Percentiles rank a stretch among this genome's conserved stretches.
Conservation (phyloP, 2,113 vertebrate species). For the Hippocampus zosterae region DNA sequence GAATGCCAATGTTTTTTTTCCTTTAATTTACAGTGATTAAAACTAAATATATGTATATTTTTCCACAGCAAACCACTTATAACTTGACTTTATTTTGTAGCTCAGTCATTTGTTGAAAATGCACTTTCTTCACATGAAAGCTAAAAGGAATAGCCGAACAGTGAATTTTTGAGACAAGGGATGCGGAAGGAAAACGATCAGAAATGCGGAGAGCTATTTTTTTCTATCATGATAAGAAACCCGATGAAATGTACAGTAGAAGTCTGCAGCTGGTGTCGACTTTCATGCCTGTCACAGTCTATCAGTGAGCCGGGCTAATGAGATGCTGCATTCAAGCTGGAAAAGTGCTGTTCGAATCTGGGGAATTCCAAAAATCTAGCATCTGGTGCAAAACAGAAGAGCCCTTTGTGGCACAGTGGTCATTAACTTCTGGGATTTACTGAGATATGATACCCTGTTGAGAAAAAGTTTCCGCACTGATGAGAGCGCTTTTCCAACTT, state of each 20-base stretch:
- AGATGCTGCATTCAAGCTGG: conserved; percentile 58
- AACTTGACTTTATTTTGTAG: conserved; percentile 22
- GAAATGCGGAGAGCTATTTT: conserved; percentile 43
- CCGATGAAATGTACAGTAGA: conserved; percentile 45
- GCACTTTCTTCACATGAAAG: conserved; percentile 10
- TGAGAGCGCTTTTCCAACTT: conserved; percentile 62
- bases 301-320: conserved; percentile 66
- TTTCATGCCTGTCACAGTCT: conserved; percentile 66
- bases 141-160: conserved; percentile 18
- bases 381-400: conserved; percentile 68
- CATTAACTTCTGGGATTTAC: conserved; percentile 69
- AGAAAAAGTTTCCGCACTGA: conserved; percentile 65
- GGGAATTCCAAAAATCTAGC: conserved; percentile 68
- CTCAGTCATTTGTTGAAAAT: conserved; percentile 22
- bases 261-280: conserved; percentile 52
- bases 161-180: conserved; percentile 5
- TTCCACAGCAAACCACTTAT: neutral
- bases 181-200: conserved; percentile 37
- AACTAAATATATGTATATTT: neutral
- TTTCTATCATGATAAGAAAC: conserved; percentile 36
- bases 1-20: neutral
- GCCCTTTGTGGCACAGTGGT: conserved; percentile 62
- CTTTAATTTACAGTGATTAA: neutral
- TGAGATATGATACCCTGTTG: conserved; percentile 62
- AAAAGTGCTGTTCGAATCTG: conserved; percentile 65